Evolutionary conservation across 2,797 vertebrate genomes (phyloP), one percentile per base, ranked within the genome.

Genomic region (Rhinella marina): DNA sequence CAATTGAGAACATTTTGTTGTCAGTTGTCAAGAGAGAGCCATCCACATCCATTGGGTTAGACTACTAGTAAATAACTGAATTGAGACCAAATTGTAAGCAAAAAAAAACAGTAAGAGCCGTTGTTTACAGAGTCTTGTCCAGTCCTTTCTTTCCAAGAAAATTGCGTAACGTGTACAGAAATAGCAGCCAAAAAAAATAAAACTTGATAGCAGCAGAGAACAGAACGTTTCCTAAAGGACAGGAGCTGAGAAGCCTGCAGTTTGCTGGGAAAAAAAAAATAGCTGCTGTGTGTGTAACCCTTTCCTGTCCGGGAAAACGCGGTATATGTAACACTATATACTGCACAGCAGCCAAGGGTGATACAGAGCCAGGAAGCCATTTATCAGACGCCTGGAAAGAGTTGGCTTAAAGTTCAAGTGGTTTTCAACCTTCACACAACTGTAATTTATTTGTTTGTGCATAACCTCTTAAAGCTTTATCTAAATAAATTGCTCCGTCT

Each of bases 121-220:
- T 86, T 89, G 88, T 89, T 89, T 86, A 89, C 88, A 89, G 84
- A 89, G 88, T 86, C 88, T 86, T 78, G 88, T 89, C 84, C 88
- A 89, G 88, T 86, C 56, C 88, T 86, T 89, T 89, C 88, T 89
- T 89, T 89, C 88, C 88, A 89, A 89, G 88, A 89, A 89, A 89
- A 89, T 89, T 89, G 88, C 88, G 88, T 89, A 89, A 89, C 81
- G 73, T 89, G 88, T 89, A 86, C 88, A 89, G 88, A 89, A 89
- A 89, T 89, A 89, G 88, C 88, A 89, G 88, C 88, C 88, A 89
- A 89, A 89, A 89, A 89, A 89, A 89, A 89, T 89, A 86, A 86
- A 89, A 89, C 88, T 86, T 89, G 88, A 89, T 89, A 89, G 88
- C 88, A 89, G 88, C 73, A 89, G 81, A 89, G 88, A 89, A 89